Base-by-base conservation (phyloP, 2,797 vertebrate species). In the Paedocypris micromegethes region DNA sequence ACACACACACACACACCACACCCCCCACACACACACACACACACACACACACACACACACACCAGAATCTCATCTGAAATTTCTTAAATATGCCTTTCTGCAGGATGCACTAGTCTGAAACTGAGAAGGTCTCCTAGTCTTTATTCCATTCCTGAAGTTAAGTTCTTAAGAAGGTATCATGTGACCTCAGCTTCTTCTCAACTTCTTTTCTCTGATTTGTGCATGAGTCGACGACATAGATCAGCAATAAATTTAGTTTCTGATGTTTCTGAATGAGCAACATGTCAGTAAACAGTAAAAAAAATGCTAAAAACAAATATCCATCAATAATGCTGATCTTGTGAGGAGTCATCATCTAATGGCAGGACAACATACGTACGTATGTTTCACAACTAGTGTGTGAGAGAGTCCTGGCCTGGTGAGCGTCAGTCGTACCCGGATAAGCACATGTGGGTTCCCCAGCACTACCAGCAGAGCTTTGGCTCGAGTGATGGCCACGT, bases 401-500 rank as follows among this genome's bases (percentile, higher is more conserved):
- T 23, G 23, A 23, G 23, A 23, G 23, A 23, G 23, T 23, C 23
- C 23, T 23, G 23, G 23, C 1, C 23, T 23, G 23, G 23, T 23
- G 23, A 23, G 23, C 23, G 23, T 39, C 9, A 73, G 86, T 79
- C 81, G 85, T 50, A 97, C 96, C 83, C 80, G 88, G 50, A 92
- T 84, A 9, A 98, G 93, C 65, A 95, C 42, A 0, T 98, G 92
- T 7, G 97, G 97, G 82, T 99, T 97, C 75, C 97, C 97, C 49
- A 98, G 75, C 0, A 97, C 73, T 5, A 99, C 77, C 52, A 98
- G 89, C 79, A 99, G 83, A 69, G 95, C 97, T 84, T 96, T 98
- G 63, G 95, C 74, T 72, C 97, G 90, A 5, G 95, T 99, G 82
- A 97, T 75, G 2, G 95, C 96, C 37, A 98, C 97, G 0, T 98